Evolutionary conservation across 2,888 invertebrate genomes (phyloP), one percentile per base, ranked within the genome.

Genomic region (Petrolisthes cinctipes): DNA sequence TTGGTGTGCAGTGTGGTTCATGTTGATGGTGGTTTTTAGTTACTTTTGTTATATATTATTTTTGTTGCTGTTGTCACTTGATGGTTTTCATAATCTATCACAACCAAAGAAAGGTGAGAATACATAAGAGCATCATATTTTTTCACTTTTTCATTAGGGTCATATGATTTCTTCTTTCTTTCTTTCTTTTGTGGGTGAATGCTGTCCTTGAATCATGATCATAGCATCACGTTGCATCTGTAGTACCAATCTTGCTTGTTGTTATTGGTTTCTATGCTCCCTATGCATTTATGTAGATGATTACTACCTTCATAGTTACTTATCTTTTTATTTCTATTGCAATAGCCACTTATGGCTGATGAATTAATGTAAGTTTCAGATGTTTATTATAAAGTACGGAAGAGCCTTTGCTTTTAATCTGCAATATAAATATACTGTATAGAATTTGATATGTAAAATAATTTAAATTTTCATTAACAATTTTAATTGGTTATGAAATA

Each of bases 321-420:
- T 81, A 11, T 37, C 81, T 81, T 37, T 66, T 71, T n/a, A 71
- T 20, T 71, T n/a, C 71, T 17, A 20, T 17, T 71, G 1, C 20
- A 17, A 71, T 71, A 71, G 71, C 71, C 71, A 71, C n/a, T 71
- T 37, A 66, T 66, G 66, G 81, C 17, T 66, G 37, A 80, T 80
- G 61, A 80, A 37, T 14, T 81, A 81, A 17, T 81, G 66, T 61
- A 81, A 66, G 66, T 54, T 66, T 81, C 61, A 81, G 66, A 66
- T 57, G 66, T 66, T 61, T 51, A 66, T 81, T 37, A 81, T 81
- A 11, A 51, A 11, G 37, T 66, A 51, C 23, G 5, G 37, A 66
- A 54, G 81, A 81, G 81, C 54, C 14, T 81, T 81, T 54, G 51
- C 78, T 14, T 7, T n/a, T 54, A 78, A 75, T 76, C 5, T 78